Conservation (phyloP, 30 jellyfish, hydroid and myxozoan species). For the Kudoa iwatai region DNA sequence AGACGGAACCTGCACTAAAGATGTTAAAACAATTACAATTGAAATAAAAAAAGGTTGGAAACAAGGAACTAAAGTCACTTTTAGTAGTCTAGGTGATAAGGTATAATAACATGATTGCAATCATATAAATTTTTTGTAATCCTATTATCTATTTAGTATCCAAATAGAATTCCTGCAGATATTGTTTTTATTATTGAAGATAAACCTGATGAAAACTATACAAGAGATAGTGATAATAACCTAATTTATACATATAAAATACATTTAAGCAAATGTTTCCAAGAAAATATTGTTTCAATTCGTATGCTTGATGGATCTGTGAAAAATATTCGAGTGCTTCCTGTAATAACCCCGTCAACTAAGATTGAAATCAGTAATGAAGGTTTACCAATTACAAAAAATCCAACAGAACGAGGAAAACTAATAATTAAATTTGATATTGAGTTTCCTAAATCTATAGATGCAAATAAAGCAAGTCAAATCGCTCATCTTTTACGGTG, state of each 20-base stretch:
- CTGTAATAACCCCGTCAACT: conserved; percentile 15
- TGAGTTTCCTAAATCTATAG: conserved; percentile 27
- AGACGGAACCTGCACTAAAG: conserved; percentile 15
- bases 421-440: conserved; percentile 34
- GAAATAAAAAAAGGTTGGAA: conserved; percentile 79
- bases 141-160: too few species aligned
- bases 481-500: too few species aligned
- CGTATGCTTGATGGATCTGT: conserved; percentile 20
- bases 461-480: too few species aligned
- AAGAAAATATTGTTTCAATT: conserved; percentile 11
- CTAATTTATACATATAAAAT: conserved; percentile 14
- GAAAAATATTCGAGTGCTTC: conserved; percentile 3
- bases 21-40: conserved; percentile 23
- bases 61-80: conserved; percentile 68
- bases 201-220: conserved; percentile 23
- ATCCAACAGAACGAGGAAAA: conserved; percentile 23
- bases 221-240: conserved; percentile 35
- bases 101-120: too few species aligned
- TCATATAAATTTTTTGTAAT: too few species aligned
- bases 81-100: conserved; percentile 64
- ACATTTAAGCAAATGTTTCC: conserved; percentile 15
- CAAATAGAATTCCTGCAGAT: conserved; percentile 45
- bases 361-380: conserved; percentile 8
- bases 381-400: conserved; percentile 63
- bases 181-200: conserved; percentile 34